Evolutionary conservation across 2,113 vertebrate genomes (phyloP).

Genomic region (Carassius auratus): DNA sequence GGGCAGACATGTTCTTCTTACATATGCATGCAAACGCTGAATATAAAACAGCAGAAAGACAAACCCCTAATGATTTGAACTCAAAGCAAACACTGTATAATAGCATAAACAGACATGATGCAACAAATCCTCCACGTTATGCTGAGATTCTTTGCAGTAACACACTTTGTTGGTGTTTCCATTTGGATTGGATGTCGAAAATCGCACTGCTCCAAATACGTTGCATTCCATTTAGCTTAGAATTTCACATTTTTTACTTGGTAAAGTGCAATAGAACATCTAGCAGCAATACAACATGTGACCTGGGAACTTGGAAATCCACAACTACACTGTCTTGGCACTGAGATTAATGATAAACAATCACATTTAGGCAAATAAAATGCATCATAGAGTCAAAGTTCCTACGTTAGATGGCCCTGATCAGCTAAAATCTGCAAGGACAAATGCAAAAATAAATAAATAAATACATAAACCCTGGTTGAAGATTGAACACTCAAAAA

Average conservation of each 20-base stretch:
- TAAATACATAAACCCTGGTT: too few relatives aligned
- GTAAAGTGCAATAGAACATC: not conserved
- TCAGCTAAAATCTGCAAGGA: too few relatives aligned
- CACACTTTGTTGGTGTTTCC: not conserved
- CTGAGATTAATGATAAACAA: not conserved
- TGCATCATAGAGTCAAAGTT: not conserved
- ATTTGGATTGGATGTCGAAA: not conserved
- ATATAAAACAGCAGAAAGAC: not conserved
- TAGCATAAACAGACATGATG: not conserved
- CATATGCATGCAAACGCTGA: not conserved
- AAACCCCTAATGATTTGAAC: not conserved
- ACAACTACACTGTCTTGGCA: not conserved
- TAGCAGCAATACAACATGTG: not conserved
- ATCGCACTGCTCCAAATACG: not conserved
- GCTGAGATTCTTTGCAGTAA: not conserved
- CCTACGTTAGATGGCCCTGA: too few relatives aligned
- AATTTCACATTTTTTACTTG: not conserved
- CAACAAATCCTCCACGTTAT: not conserved
- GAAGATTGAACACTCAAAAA: too few relatives aligned
- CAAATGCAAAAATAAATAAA: too few relatives aligned
- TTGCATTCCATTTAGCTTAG: not conserved
- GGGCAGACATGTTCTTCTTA: not conserved
- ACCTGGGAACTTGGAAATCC: not conserved
- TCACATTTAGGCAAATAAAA: not conserved
- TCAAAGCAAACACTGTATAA: not conserved